phyloP scores from a whole-genome alignment of 2,888 invertebrate species.

The Aradus depressus region DNA sequence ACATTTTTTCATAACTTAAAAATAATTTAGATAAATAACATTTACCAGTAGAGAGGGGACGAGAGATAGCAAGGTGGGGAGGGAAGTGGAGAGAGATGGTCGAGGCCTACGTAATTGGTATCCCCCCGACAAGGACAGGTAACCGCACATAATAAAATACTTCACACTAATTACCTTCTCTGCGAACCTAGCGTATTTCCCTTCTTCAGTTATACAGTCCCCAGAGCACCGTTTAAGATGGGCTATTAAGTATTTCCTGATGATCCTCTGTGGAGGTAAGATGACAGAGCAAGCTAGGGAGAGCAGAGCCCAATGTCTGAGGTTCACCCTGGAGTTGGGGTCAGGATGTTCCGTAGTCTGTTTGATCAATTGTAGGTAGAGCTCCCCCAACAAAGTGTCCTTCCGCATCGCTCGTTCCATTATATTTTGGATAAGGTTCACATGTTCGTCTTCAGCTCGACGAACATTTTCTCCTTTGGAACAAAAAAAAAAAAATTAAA shows the following conservation, averaged over 20 bases:
- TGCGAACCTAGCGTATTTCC: constrained; percentile 85
- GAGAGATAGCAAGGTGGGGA: too few species aligned
- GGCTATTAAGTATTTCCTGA: constrained; percentile 75
- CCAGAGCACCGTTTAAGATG: constrained; percentile 81
- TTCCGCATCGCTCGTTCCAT: constrained; percentile 86
- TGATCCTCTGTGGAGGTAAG: constrained; percentile 72
- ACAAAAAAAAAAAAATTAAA: too few species aligned
- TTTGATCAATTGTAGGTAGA: constrained; percentile 84
- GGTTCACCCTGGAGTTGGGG: constrained; percentile 73
- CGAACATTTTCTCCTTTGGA: constrained; percentile 48
- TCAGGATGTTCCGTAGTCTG: constrained; percentile 85
- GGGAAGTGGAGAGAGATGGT: too few species aligned
- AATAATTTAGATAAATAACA: too few species aligned
- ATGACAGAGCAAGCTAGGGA: constrained; percentile 70
- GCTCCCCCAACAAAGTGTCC: constrained; percentile 74
- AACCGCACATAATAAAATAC: constrained; percentile 2
- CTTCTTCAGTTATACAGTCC: constrained; percentile 82
- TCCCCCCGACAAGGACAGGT: too few species aligned
- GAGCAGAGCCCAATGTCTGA: constrained; percentile 85
- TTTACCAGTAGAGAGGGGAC: too few species aligned
- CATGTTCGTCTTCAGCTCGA: constrained; percentile 74
- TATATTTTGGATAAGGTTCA: constrained; percentile 75
- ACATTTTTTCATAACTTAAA: too few species aligned
- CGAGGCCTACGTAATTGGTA: too few species aligned
- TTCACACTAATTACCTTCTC: constrained; percentile 51